phyloP scores from a whole-genome alignment of 2,797 vertebrate genomes.

The Halcyon leucocephala region DNA sequence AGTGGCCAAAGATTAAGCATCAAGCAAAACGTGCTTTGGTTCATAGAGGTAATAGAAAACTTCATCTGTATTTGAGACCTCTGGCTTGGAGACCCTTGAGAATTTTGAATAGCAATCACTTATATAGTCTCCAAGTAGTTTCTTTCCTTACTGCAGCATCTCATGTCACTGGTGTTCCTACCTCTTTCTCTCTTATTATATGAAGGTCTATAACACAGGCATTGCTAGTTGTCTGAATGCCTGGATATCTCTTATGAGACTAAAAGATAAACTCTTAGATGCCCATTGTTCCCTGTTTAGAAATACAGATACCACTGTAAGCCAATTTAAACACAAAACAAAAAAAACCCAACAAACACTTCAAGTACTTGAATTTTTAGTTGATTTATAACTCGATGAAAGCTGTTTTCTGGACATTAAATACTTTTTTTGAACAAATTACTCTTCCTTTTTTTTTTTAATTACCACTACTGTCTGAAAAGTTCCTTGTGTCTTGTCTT shows the following conservation, averaged over 20 bases:
- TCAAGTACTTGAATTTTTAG: neutral
- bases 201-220: neutral
- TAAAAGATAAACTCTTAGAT: neutral
- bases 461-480: neutral
- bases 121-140: neutral
- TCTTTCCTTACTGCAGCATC: neutral
- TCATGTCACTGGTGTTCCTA: neutral
- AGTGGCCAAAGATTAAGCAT: neutral
- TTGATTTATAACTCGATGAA: slow-evolving; percentile 4
- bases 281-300: neutral
- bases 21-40: neutral
- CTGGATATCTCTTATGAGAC: neutral
- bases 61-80: neutral
- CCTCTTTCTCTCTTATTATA: neutral
- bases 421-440: neutral
- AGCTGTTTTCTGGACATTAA: neutral
- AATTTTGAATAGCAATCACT: neutral
- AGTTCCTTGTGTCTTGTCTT: neutral
- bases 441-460: neutral
- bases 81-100: neutral
- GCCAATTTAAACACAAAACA: neutral
- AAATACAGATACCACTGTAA: neutral
- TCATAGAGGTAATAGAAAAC: neutral
- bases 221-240: neutral
- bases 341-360: neutral